These are phyloP conservation scores for Exephanes ischioxanthus DNA, from an alignment of 2,888 invertebrate species.

Conservation along the genomic window DNA sequence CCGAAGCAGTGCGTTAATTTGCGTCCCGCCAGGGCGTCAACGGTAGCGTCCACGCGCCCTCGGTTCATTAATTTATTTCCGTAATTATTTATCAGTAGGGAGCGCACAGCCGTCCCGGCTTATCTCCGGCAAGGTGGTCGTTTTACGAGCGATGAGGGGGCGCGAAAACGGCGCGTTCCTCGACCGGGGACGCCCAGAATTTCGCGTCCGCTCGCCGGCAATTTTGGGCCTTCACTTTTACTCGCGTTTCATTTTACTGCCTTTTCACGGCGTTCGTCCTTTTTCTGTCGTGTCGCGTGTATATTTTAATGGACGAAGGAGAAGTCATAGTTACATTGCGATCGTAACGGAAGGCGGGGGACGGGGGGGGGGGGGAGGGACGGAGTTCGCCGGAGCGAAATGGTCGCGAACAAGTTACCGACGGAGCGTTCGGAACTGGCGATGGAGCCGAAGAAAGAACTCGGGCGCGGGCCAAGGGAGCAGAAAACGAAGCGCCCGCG, in stretches of 20 bases:
- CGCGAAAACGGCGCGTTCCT: conserved; percentile 35
- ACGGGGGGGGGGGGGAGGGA: conserved; percentile 22
- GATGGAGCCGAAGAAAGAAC: conserved; percentile 59
- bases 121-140: conserved; percentile 75
- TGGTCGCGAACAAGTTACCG: conserved; percentile 48
- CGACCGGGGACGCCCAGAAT: conserved; percentile 56
- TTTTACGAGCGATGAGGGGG: conserved; percentile 74
- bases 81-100: conserved; percentile 62
- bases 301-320: conserved; percentile 38
- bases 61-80: conserved; percentile 59
- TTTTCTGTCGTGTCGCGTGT: conserved; percentile 16
- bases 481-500: conserved; percentile 67
- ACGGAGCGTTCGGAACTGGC: conserved; percentile 19
- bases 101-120: conserved; percentile 57
- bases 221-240: conserved; percentile 20
- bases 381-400: conserved; percentile 54
- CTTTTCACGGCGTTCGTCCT: conserved; percentile 43
- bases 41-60: conserved; percentile 47
- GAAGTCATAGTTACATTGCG: conserved; percentile 64
- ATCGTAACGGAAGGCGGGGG: conserved; percentile 50
- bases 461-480: conserved; percentile 70
- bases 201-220: conserved; percentile 54
- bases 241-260: conserved; percentile 39
- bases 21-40: conserved; percentile 56
- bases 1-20: conserved; percentile 48